These are phyloP conservation scores for Eubucco bourcierii DNA, from an alignment of 2,113 vertebrate species.

Conservation along the genomic window DNA sequence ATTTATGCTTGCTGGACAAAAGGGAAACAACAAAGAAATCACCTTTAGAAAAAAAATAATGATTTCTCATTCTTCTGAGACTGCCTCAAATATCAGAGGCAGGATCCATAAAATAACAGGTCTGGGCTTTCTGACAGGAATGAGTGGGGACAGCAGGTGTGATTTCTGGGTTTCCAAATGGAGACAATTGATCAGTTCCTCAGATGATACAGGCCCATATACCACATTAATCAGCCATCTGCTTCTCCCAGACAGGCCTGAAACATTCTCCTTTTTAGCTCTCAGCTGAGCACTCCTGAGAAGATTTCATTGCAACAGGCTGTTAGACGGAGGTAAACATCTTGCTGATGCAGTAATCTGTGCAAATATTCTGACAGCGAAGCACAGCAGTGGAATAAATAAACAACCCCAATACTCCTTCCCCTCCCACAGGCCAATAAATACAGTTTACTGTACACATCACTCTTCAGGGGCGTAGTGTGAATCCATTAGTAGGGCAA, in stretches of 20 bases:
- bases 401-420: constrained; percentile 48
- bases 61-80: background rate
- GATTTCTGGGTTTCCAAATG: background rate
- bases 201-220: background rate
- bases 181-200: background rate
- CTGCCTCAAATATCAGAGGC: background rate
- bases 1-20: background rate
- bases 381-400: constrained; percentile 64
- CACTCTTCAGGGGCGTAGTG: constrained; percentile 57
- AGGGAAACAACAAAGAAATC: background rate
- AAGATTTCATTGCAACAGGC: background rate
- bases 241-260: background rate
- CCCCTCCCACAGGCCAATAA: constrained; percentile 51
- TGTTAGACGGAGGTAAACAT: constrained; percentile 4
- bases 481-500: constrained; percentile 78
- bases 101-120: background rate
- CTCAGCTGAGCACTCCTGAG: background rate
- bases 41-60: background rate
- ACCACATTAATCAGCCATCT: background rate
- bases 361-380: constrained; percentile 64
- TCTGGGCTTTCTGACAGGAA: background rate
- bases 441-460: constrained; percentile 75
- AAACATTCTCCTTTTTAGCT: background rate
- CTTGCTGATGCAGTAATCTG: background rate
- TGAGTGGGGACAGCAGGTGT: background rate